Conservation (phyloP, 1,140 invertebrate species). For the Aradophagus sp. region DNA sequence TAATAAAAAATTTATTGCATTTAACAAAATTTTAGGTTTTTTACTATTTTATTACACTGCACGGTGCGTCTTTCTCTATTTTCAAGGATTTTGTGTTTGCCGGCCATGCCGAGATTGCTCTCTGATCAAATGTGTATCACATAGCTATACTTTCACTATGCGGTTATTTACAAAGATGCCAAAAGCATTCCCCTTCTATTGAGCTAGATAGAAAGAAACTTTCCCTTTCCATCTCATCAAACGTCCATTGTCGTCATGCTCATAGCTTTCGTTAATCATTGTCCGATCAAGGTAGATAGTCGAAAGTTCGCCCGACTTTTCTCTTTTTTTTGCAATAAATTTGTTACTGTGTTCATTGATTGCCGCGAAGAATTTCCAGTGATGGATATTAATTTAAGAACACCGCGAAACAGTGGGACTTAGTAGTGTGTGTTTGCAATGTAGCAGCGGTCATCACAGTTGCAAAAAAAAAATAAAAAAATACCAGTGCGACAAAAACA, state of each 20-base stretch:
- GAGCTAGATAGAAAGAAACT: conserved; percentile 57
- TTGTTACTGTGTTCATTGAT: conserved; percentile 1
- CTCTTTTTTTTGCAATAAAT: neutral
- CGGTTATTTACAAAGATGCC: conserved; percentile 49
- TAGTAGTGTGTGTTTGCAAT: neutral
- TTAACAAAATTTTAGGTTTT: no score
- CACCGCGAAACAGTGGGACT: neutral
- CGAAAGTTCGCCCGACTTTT: conserved; percentile 5
- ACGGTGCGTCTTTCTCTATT: no score
- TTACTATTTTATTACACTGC: no score
- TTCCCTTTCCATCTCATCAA: conserved; percentile 56
- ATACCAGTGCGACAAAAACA: no score
- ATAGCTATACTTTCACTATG: conserved; percentile 52
- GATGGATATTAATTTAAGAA: conserved; percentile 4
- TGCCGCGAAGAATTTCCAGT: conserved; percentile 2
- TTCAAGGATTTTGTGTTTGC: no score
- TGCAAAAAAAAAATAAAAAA: no score
- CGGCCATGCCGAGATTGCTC: conserved; percentile 22
- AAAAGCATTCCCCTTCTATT: conserved; percentile 57
- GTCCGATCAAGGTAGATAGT: conserved; percentile 43
- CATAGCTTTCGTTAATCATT: conserved; percentile 57
- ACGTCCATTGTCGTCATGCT: conserved; percentile 16
- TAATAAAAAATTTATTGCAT: no score
- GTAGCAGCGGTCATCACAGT: conserved; percentile 4
- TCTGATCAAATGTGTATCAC: conserved; percentile 31